phyloP scores from a whole-genome alignment of 1,140 invertebrate species.

The Papilio helenus region DNA sequence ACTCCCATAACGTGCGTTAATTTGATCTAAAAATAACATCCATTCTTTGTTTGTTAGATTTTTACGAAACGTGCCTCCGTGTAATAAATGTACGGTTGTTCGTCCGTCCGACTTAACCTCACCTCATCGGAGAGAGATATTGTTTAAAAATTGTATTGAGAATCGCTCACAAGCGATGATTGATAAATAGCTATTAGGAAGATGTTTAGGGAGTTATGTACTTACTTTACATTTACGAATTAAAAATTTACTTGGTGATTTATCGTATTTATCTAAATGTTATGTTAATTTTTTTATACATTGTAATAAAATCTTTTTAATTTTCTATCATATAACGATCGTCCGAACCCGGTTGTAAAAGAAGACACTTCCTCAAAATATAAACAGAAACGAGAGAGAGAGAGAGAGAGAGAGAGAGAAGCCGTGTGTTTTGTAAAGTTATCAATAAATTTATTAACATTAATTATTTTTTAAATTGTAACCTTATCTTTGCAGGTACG shows the following conservation, averaged over 20 bases:
- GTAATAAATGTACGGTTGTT: conserved; percentile 63
- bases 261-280: background rate
- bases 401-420: background rate
- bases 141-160: conserved; percentile 6
- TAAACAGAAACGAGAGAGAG: background rate
- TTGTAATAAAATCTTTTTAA: background rate
- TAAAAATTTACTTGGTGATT: background rate
- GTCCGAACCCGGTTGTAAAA: background rate
- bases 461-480: background rate
- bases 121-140: background rate
- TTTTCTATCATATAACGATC: background rate
- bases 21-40: conserved; percentile 80
- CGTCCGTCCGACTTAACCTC: conserved; percentile 45
- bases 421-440: background rate
- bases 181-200: conserved; percentile 20
- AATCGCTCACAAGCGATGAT: conserved; percentile 3
- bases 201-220: background rate
- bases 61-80: conserved; percentile 73
- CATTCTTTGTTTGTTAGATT: conserved; percentile 79
- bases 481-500: conserved; percentile 45
- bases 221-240: background rate
- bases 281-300: background rate
- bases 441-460: background rate
- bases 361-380: background rate
- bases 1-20: conserved; percentile 78